Percentiles rank a stretch among this genome's conserved stretches.
phyloP scores from a whole-genome alignment of 2,888 invertebrate genomes.

The Hirtodrosophila trivittata region DNA sequence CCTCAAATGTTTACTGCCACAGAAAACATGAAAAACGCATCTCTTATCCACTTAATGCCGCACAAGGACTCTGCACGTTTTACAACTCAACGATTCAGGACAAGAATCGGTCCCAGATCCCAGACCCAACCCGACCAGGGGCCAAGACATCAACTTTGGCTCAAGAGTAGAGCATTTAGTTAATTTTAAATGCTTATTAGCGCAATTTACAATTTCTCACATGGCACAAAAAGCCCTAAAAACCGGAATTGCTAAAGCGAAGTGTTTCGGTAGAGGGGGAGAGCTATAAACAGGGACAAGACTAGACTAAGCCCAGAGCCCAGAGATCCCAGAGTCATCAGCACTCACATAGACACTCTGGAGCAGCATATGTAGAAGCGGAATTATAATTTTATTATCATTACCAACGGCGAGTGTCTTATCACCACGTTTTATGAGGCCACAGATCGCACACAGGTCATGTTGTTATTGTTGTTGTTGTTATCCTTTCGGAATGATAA shows the following conservation, averaged over 20 bases:
- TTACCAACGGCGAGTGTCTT: slow-evolving; percentile 75
- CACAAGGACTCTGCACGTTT: slow-evolving; percentile 44
- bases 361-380: slow-evolving; percentile 65
- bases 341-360: slow-evolving; percentile 37
- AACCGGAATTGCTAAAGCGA: slow-evolving; percentile 14
- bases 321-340: slow-evolving; percentile 15
- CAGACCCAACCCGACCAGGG: slow-evolving; percentile 12
- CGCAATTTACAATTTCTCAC: slow-evolving; percentile 68
- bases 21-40: slow-evolving; percentile 73
- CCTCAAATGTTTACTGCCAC: slow-evolving; percentile 36
- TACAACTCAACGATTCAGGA: slow-evolving; percentile 31
- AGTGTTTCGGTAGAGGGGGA: slow-evolving; percentile 21
- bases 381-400: slow-evolving; percentile 83
- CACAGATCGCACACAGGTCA: slow-evolving; percentile 68
- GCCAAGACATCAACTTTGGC: slow-evolving; percentile 61
- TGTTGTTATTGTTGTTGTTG: slow-evolving; percentile 36
- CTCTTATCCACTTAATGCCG: slow-evolving; percentile 45
- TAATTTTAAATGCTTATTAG: slow-evolving; percentile 80
- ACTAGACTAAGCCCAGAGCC: slow-evolving; percentile 5
- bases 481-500: slow-evolving; percentile 77
- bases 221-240: slow-evolving; percentile 34
- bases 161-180: slow-evolving; percentile 69
- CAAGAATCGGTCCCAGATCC: slow-evolving; percentile 1
- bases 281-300: slow-evolving; percentile 20
- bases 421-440: slow-evolving; percentile 77